Conservation (phyloP, 2,797 vertebrate genomes). For the Micropoecilia bifurca region DNA sequence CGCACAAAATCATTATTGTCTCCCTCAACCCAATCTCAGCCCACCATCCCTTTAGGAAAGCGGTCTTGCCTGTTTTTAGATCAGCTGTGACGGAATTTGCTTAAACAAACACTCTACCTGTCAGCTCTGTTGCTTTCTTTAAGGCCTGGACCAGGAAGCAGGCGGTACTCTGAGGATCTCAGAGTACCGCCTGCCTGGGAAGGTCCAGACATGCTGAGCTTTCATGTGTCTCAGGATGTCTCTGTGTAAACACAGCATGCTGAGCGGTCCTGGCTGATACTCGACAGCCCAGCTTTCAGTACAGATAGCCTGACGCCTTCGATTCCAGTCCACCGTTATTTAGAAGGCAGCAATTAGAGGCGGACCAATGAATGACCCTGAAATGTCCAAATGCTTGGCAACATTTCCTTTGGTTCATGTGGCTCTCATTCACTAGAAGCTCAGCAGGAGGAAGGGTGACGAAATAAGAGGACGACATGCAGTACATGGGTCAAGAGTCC, state of each 20-base stretch:
- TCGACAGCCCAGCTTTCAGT: conserved; percentile 15
- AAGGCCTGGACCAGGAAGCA: conserved; percentile 12
- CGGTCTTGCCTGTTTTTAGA: conserved; percentile 52
- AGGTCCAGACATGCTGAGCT: conserved; percentile 46
- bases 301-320: neutral
- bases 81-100: conserved; percentile 20
- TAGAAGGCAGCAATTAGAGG: conserved; percentile 18
- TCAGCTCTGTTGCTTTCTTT: neutral
- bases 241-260: conserved; percentile 50
- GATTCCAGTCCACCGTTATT: neutral
- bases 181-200: conserved; percentile 16
- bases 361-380: neutral
- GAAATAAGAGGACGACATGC: too few species aligned
- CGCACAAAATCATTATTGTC: conserved; percentile 75
- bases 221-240: conserved; percentile 59
- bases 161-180: conserved; percentile 7
- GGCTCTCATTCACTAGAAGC: too few species aligned
- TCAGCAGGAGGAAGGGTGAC: too few species aligned
- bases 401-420: neutral
- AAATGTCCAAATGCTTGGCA: neutral
- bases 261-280: conserved; percentile 19
- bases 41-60: conserved; percentile 43
- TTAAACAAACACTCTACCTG: conserved; percentile 16
- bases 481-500: too few species aligned
- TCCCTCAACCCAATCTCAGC: conserved; percentile 42